A percentile compares a stretch with the other conserved stretches of the same genome.
Conservation (phyloP, 2,113 vertebrate genomes). For the Motacilla alba region DNA sequence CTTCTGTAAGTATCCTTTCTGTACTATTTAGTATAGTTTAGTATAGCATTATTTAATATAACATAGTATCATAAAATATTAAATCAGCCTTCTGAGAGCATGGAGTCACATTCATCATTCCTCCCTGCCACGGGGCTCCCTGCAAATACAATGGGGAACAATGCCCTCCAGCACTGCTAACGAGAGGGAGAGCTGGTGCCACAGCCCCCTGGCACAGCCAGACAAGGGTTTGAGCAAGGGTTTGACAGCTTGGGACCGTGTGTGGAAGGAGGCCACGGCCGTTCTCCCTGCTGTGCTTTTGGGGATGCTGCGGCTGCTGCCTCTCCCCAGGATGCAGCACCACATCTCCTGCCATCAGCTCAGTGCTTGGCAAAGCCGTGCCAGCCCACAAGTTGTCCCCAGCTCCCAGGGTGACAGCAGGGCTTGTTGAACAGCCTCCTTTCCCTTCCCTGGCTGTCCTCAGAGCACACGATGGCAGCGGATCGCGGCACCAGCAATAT, state of each 20-base stretch:
- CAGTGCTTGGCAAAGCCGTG: not conserved
- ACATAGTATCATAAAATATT: too few species aligned
- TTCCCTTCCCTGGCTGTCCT: not conserved
- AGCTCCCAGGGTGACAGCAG: not conserved
- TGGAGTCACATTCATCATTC: too few species aligned
- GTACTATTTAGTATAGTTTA: too few species aligned
- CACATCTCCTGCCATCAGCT: not conserved
- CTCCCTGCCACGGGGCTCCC: too few species aligned
- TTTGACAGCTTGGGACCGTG: not conserved
- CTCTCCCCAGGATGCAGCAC: not conserved
- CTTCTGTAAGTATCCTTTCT: too few species aligned
- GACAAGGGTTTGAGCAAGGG: not conserved
- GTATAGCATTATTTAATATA: too few species aligned
- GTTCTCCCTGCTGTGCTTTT: not conserved
- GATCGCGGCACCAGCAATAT: not conserved
- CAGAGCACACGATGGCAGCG: not conserved
- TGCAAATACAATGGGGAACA: not conserved
- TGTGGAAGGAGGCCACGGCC: not conserved
- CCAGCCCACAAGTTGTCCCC: not conserved
- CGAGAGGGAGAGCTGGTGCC: not conserved
- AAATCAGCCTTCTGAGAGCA: too few species aligned
- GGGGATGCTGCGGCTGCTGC: not conserved
- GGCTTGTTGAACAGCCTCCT: not conserved
- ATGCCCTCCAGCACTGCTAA: not conserved
- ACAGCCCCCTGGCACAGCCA: not conserved